Evolutionary conservation across 2,797 vertebrate species (phyloP).

Genomic region (Poeciliopsis paucimaculata): DNA sequence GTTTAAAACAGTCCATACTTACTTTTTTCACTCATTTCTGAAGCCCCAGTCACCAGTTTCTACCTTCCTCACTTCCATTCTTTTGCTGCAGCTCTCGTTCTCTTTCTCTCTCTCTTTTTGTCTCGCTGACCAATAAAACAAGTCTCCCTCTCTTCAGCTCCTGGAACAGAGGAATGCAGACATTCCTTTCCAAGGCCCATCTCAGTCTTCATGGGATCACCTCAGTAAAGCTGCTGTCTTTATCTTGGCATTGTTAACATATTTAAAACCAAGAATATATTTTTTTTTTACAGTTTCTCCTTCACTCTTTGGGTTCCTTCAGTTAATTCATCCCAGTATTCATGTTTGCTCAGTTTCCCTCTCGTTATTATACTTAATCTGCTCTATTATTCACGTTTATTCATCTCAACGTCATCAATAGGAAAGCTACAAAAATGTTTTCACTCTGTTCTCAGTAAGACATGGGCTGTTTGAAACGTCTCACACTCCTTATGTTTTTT

Average conservation of each 20-base stretch:
- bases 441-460: neutral
- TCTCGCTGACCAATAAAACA: conserved; percentile 36
- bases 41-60: neutral
- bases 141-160: conserved; percentile 53
- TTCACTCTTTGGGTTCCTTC: neutral
- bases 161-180: conserved; percentile 66
- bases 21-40: neutral
- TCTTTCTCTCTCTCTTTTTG: neutral
- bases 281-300: neutral
- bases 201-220: conserved; percentile 58
- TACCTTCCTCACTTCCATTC: neutral
- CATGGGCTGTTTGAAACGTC: neutral
- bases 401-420: neutral
- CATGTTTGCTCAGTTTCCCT: neutral
- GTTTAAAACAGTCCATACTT: neutral
- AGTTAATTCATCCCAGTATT: neutral
- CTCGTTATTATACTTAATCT: neutral
- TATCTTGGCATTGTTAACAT: conserved; percentile 30
- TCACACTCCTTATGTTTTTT: neutral
- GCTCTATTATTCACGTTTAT: neutral
- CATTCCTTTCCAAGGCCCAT: conserved; percentile 68
- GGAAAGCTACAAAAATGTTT: neutral
- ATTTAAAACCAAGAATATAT: neutral
- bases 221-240: conserved; percentile 38
- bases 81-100: neutral